A percentile compares a stretch with the other conserved stretches of the same genome.
Conservation (phyloP, 2,888 invertebrate species). For the Deilephila porcellus region DNA sequence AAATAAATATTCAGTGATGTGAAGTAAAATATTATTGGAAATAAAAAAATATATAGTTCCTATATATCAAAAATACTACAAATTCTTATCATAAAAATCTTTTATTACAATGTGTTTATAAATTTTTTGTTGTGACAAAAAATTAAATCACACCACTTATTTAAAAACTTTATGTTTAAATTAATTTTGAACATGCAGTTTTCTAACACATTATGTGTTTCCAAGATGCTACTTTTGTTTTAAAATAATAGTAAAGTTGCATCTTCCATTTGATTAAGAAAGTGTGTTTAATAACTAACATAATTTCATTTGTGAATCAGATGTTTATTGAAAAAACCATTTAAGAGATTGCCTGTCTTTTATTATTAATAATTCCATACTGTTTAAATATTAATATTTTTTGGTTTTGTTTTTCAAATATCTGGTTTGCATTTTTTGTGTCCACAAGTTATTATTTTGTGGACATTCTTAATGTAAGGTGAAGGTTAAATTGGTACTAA, state of each 20-base stretch:
- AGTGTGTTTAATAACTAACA: conserved; percentile 30
- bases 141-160: conserved; percentile 2
- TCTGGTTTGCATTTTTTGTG: conserved; percentile 44
- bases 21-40: no score
- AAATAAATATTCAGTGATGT: no score
- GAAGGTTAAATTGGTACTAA: conserved; percentile 65
- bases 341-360: background rate
- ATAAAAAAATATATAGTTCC: no score
- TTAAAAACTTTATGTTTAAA: conserved; percentile 16
- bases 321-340: background rate
- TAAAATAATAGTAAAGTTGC: conserved; percentile 14
- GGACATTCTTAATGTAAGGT: conserved; percentile 63
- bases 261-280: conserved; percentile 14
- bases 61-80: no score
- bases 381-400: background rate
- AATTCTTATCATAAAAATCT: no score
- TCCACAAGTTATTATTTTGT: conserved; percentile 54
- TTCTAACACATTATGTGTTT: conserved; percentile 10
- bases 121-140: background rate
- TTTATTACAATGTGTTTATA: no score
- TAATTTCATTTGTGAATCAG: conserved; percentile 3
- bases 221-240: conserved; percentile 29
- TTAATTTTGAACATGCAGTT: conserved; percentile 5
- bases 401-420: background rate
- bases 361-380: background rate